These are phyloP conservation scores for Panagrolaimus sp. DNA, from an alignment of 1,140 invertebrate genomes.

Conservation along the genomic window DNA sequence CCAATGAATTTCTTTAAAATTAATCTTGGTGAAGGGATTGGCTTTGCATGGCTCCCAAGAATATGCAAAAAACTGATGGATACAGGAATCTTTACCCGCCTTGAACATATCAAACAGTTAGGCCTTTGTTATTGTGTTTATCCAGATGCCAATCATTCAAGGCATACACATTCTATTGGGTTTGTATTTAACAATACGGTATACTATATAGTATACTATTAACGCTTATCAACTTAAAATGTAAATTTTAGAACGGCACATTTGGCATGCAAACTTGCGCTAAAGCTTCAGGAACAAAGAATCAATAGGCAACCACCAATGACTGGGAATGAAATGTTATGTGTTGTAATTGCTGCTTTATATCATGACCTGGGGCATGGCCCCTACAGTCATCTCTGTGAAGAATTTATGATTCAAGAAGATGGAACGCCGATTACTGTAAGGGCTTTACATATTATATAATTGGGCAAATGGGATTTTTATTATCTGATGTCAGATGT, in stretches of 20 bases:
- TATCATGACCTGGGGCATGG: slow-evolving; percentile 25
- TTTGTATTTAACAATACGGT: no score
- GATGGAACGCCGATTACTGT: no score
- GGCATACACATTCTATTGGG: slow-evolving; percentile 17
- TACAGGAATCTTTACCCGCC: not conserved
- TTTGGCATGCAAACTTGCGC: not conserved
- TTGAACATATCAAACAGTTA: slow-evolving; percentile 17
- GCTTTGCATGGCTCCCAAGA: not conserved
- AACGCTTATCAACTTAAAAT: not conserved
- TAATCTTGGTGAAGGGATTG: no score
- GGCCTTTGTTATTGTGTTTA: not conserved
- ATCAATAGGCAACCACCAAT: not conserved
- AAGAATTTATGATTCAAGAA: not conserved
- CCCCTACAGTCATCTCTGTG: slow-evolving; percentile 19
- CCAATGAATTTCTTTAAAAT: no score
- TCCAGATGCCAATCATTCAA: slow-evolving; percentile 3
- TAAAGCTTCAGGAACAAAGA: not conserved
- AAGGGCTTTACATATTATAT: no score
- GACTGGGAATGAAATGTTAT: slow-evolving; percentile 16
- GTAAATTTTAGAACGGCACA: not conserved
- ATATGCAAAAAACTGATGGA: not conserved
- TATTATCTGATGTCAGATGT: no score
- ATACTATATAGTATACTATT: not conserved
- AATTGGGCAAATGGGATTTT: no score
- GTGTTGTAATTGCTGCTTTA: slow-evolving; percentile 18